Base-by-base conservation (phyloP, 2,113 vertebrate species). In the Alaudala cheleensis region DNA sequence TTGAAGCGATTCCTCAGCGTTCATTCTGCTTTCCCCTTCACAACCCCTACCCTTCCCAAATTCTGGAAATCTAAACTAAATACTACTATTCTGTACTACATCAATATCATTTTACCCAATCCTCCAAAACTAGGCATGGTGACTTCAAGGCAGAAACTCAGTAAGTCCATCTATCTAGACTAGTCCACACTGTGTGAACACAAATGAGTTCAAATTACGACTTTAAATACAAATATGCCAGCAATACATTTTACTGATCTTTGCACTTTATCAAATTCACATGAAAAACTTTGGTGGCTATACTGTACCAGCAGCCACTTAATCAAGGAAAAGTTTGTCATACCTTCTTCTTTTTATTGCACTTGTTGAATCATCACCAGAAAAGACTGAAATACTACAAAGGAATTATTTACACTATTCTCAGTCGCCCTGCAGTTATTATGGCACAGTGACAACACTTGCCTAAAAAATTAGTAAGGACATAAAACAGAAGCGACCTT, bases 1-100 rank as follows among this genome's bases (percentile, higher is more conserved):
- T 3, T 58, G 18, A 86, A 58, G 51, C 0, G 0, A 51, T 1
- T 0, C 31, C 74, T 34, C 45, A 54, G 54, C 7, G 1, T 37
- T 40, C 21, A 18, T 51, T 57, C 26, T 62, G 53, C 66, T 6
- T 5, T 11, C n/a, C 28, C 66, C 62, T 24, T 25, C 34, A 33
- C 60, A 34, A 15, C 10, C 20, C 39, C 51, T 10, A 10, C n/a
- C 31, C 12, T 69, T 73, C 25, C 71, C 34, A 54, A 64, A 56
- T 17, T 45, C 31, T 69, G 37, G 42, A 53, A 71, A 51, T 11
- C 11, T 8, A 20, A 67, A 62, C n/a, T 49, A 56, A 64, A 6
- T 15, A 73, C 28, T 44, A 72, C 28, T 26, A 54, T 26, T 31
- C 28, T 31, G 15, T 37, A 45, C 25, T 12, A 70, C 24, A 76